Conservation (phyloP, 2,888 invertebrate species). For the Omphaloscelis lunosa region DNA sequence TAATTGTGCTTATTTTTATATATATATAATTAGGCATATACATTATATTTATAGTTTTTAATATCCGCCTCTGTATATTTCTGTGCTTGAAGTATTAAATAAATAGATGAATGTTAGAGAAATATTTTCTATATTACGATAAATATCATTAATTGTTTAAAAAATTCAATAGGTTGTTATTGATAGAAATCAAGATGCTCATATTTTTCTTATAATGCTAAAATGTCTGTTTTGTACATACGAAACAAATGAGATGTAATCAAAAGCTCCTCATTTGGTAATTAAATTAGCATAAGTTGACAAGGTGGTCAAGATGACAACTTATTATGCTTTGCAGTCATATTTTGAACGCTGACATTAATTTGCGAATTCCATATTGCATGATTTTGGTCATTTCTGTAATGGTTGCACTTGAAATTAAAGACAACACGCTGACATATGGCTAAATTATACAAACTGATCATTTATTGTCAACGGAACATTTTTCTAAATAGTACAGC, state of each 20-base stretch:
- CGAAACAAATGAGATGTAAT: constrained; percentile 32
- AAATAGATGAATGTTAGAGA: background rate
- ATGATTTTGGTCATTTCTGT: background rate
- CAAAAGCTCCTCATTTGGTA: constrained; percentile 23
- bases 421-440: background rate
- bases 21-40: too few relatives aligned
- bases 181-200: background rate
- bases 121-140: background rate
- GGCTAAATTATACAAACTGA: background rate
- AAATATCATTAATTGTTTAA: background rate
- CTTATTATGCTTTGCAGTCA: constrained; percentile 16
- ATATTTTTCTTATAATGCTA: background rate
- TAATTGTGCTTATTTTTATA: too few relatives aligned
- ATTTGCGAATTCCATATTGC: background rate
- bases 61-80: too few relatives aligned
- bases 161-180: background rate
- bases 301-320: constrained; percentile 5
- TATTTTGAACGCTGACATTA: constrained; percentile 11
- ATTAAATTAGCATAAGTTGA: constrained; percentile 49
- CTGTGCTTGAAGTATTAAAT: too few relatives aligned
- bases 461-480: background rate
- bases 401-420: background rate
- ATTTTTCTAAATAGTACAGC: too few relatives aligned
- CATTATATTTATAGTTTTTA: too few relatives aligned
- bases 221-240: constrained; percentile 5